Base-by-base conservation (phyloP, 2,113 vertebrate genomes). In the Antennarius striatus region DNA sequence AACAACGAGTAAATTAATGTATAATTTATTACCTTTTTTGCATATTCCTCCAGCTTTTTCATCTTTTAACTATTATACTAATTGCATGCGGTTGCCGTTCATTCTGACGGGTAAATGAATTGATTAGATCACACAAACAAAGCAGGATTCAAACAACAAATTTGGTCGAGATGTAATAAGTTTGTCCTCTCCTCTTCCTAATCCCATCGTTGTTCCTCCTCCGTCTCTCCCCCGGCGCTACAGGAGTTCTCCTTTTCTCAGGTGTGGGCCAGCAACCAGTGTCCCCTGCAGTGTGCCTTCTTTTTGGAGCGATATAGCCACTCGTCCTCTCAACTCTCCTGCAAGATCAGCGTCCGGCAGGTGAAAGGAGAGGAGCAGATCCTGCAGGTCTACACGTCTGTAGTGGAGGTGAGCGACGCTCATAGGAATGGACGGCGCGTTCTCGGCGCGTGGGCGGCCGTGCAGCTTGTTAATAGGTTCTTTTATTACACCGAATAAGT, bases 221-320 rank as follows among this genome's bases (percentile, higher is more conserved):
- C 57, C 11, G 57, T 64, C 10, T 11, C 46, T 61, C 28, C 32
- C 45, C 64, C 61, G 60, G 22, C 22, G 0, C n/a, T 12, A 32
- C 90, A 99, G 97, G 97, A 99, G 81, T 96, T 99, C 77, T 94
- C 95, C 0, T 98, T 98, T 92, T 94, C 94, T 15, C 95, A 96
- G 6, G 94, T 98, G 92, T 99, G 97, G 97, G 87, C 93, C 87
- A 93, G 95, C 79, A 94, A 94, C 92, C 91, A 93, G 89, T 91
- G 91, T 88, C 96, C 97, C 67, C 91, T 99, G 93, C 95, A 95
- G 91, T 96, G 96, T 94, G 95, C 97, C 95, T 99, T 99, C 79
- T 95, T 94, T 11, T 77, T 99, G 92, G 96, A 98, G 94, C 94
- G 97, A 83, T 96, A 95, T 92, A 95, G 91, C 56, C 93, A 93